phyloP scores from a whole-genome alignment of 2,888 invertebrate genomes.

The Drosophila fungiperda region DNA sequence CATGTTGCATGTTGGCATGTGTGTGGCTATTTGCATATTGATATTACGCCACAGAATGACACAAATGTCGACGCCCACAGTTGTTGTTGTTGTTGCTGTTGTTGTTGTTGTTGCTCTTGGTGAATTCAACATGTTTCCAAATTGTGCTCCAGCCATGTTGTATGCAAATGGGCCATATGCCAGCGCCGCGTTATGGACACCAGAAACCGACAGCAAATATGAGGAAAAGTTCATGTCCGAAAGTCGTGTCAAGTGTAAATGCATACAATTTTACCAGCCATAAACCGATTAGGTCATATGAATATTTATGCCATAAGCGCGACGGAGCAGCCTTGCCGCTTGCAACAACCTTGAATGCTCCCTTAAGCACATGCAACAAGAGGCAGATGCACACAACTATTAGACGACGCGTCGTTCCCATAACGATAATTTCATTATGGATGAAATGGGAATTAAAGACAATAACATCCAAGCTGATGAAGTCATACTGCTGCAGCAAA shows the following conservation, averaged over 20 bases:
- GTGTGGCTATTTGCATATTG: constrained; percentile 33
- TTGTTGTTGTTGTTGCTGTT: not conserved
- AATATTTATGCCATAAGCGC: constrained; percentile 67
- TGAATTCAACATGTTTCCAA: constrained; percentile 22
- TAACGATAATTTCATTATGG: constrained; percentile 51
- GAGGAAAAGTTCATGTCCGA: constrained; percentile 47
- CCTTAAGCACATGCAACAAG: constrained; percentile 55
- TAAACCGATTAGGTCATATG: constrained; percentile 75
- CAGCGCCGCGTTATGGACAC: constrained; percentile 11
- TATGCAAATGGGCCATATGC: constrained; percentile 49
- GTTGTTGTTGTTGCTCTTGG: not conserved
- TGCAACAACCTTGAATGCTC: constrained; percentile 22
- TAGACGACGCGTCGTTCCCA: constrained; percentile 12
- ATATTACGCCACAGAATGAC: constrained; percentile 32
- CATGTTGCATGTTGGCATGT: not conserved
- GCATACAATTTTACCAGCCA: constrained; percentile 57
- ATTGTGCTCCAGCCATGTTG: constrained; percentile 27
- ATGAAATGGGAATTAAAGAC: constrained; percentile 16
- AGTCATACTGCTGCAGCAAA: not conserved
- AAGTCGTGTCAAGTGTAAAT: constrained; percentile 61
- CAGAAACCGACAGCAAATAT: constrained; percentile 10
- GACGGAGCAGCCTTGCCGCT: constrained; percentile 16
- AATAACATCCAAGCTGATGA: not conserved
- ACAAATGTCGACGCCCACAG: constrained; percentile 3
- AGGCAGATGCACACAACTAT: constrained; percentile 8